Base-by-base conservation (phyloP, 2,797 vertebrate species). In the Siniperca scherzeri region DNA sequence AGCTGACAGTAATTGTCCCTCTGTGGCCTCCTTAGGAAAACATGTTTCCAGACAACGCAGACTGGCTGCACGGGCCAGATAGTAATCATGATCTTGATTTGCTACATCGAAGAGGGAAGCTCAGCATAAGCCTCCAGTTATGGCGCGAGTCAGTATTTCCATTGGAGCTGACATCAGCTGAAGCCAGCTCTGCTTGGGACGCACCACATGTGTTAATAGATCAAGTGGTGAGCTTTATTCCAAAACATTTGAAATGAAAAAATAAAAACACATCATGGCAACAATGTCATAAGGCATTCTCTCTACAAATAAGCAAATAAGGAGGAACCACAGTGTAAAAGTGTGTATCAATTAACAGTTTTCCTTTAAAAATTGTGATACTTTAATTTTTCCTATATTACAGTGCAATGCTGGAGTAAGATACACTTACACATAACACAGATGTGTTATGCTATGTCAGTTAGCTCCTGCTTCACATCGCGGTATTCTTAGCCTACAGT, bases 1-100 rank as follows among this genome's bases (percentile, higher is more conserved):
- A 92, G 91, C 88, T 92, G 92, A 94, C 90, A 93, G 89, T 92
- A 94, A 94, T 93, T 91, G 90, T 93, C 94, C 90, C 90, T 93
- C 93, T 93, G 93, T 80, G 92, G 90, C 87, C 91, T 92, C 90
- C 86, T 92, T 91, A 93, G 91, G 87, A 93, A 95, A 93, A 94
- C 94, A 93, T 91, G 92, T 92, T 93, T 93, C 91, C 92, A 92
- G 90, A 94, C 92, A 89, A 91, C 68, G 83, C 74, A 70, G 89
- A 78, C 85, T 60, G 86, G 91, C 91, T 87, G 92, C 93, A 85
- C 75, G 72, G 88, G 91, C 92, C 91, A 91, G 91, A 94, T 92
- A 94, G 90, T 92, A 91, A 94, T 94, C 92, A 93, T 77, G 72
- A 93, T 93, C 90, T 92, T 92, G 92, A 95, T 93, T 94, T 87